Base-by-base conservation (phyloP, 2,888 invertebrate genomes). In the Polyommatus icarus region DNA sequence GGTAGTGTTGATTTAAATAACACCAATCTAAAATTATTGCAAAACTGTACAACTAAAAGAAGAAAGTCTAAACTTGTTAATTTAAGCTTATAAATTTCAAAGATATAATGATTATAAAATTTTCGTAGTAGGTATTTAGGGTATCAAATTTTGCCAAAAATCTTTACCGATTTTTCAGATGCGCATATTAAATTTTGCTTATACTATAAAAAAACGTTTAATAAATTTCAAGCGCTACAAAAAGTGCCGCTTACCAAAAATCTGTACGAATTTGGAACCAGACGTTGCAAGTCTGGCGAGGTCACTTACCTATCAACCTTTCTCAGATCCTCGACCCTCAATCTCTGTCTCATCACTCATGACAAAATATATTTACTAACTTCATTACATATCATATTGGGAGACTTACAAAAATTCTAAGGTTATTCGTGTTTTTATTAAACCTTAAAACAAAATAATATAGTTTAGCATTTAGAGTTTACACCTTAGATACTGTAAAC, bases 221-320 rank as follows among this genome's bases (percentile, higher is more conserved):
- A 67, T 32, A 15, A 32, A 5, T 29, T 24, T 67, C 12, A 50
- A 67, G 29, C 29, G 29, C 5, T 36, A 67, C n/a, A 20, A 73
- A 46, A 46, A 7, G 20, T 6, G 46, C 20, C 73, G 73, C 24
- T 73, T 73, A n/a, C 40, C 73, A 73, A 73, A 73, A 73, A 73
- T 75, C 12, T 72, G 46, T 75, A 18, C 75, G 24, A 18, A 50
- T 54, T 20, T 40, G n/a, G 10, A 18, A 72, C 40, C 75, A 54
- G 75, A 75, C 75, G 75, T 24, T 50, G 29, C 24, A 54, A 50
- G 75, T 75, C 75, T 75, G 75, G 50, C 75, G 75, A 54, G 75
- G 75, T 75, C 75, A 75, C 75, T 29, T 54, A 75, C 75, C 75
- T 50, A 75, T 50, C 75, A 75, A 75, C 75, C 75, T 75, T 54